phyloP scores from a whole-genome alignment of 2,888 invertebrate genomes.

The Scaptomyza cyrtandrae region DNA sequence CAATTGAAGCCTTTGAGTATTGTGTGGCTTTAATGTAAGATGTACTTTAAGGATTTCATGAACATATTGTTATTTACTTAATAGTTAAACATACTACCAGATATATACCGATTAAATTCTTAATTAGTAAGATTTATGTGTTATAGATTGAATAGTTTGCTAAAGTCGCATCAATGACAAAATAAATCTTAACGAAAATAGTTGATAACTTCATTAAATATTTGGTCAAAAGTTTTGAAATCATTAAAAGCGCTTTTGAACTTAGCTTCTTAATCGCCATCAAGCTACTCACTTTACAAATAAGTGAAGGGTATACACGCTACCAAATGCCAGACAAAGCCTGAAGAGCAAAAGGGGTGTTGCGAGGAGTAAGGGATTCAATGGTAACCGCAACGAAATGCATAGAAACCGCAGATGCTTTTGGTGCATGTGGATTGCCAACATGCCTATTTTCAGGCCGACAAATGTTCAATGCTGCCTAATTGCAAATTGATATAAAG shows the following conservation, averaged over 20 bases:
- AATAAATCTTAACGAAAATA: no score
- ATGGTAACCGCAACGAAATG: constrained; percentile 57
- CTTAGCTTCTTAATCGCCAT: no score
- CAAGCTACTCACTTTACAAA: not conserved
- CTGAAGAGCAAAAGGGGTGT: not conserved
- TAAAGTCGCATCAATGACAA: no score
- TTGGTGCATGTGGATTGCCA: constrained; percentile 31
- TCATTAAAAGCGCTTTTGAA: not conserved
- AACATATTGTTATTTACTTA: not conserved
- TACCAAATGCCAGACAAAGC: constrained; percentile 8
- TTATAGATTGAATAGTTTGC: no score
- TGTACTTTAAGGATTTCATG: not conserved
- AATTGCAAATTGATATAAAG: constrained; percentile 79
- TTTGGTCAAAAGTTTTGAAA: no score
- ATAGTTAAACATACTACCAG: no score
- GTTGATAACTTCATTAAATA: no score
- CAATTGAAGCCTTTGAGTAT: constrained; percentile 9
- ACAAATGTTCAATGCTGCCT: constrained; percentile 30
- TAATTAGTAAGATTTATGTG: no score
- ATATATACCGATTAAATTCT: no score
- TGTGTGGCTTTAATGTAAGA: not conserved
- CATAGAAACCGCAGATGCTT: constrained; percentile 64
- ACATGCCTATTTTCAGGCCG: not conserved
- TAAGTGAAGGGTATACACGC: constrained; percentile 4
- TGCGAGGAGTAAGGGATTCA: not conserved